Base-by-base conservation (phyloP, 2,888 invertebrate genomes). In the Troglohyphantes excavatus region DNA sequence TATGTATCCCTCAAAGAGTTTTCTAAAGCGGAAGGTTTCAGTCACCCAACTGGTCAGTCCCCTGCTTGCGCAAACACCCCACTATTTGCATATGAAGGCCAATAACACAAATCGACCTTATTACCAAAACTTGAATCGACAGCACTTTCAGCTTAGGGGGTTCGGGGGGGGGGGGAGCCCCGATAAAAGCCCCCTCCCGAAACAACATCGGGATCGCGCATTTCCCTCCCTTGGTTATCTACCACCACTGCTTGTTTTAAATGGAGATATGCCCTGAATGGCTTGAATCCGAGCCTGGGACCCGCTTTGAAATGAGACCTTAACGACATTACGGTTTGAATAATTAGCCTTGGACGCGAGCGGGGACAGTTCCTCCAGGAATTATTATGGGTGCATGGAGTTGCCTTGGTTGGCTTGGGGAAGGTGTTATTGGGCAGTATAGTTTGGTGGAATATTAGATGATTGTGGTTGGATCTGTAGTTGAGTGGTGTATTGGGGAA, bases 251-350 rank as follows among this genome's bases (percentile, higher is more conserved):
- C 53, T 79, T 79, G 78, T 67, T 65, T 65, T 46, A 29, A 33
- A 67, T 27, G 23, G 79, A 68, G 27, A 63, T 68, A 29, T 26
- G 53, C 68, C 11, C 19, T 53, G 33, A 68, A 78, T 78, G 9
- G 78, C 39, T 33, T 65, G 39, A 78, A 81, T 81, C 27, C 13
- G 19, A 19, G 53, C 46, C 11, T 9, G n/a, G 27, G 43, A 39
- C 53, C 43, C 46, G 65, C 65, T 53, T 68, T 39, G 78, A 65
- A 78, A 65, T 65, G 78, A 39, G 65, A 78, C 78, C 43, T 65
- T 78, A 78, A 78, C 78, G 78, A 65, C 65, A 43, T 78, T 78
- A 78, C 43, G 65, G 65, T 65, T 43, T 39, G 63, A 78, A 78
- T 65, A 65, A 78, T 78, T 78, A 65, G 78, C 29, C 33, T 43